phyloP scores from a whole-genome alignment of 2,113 vertebrate species.

The Marmota flaviventris region DNA sequence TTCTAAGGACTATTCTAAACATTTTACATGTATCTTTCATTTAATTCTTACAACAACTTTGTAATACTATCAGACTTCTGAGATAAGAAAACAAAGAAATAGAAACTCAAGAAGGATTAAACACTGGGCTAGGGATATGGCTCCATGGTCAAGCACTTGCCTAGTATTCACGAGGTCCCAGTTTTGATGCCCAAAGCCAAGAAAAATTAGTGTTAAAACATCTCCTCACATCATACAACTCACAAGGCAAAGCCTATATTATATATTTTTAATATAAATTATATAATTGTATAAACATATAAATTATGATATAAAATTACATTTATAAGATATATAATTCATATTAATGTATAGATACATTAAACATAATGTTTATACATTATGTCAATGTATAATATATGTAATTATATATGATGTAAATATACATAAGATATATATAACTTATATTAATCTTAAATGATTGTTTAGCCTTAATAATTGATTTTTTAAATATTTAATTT shows the following conservation, averaged over 20 bases:
- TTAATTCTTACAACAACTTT: conserved; percentile 1
- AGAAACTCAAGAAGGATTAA: neutral
- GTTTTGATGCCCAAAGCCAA: neutral
- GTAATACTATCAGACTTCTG: neutral
- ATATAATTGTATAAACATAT: too few species aligned
- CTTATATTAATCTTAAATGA: neutral
- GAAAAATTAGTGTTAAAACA: neutral
- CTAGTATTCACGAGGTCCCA: neutral
- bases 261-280: too few species aligned
- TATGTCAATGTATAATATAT: too few species aligned
- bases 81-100: conserved; percentile 25
- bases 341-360: too few species aligned
- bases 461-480: neutral
- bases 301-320: too few species aligned
- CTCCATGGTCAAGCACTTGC: neutral
- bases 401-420: too few species aligned
- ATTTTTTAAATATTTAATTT: neutral
- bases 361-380: too few species aligned
- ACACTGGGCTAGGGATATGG: neutral
- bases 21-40: neutral
- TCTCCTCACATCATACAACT: neutral
- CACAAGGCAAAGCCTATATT: too few species aligned
- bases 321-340: too few species aligned
- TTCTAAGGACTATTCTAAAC: neutral
- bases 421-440: too few species aligned